These are phyloP conservation scores for Macropis europaea DNA, from an alignment of 2,888 invertebrate genomes.

Conservation along the genomic window DNA sequence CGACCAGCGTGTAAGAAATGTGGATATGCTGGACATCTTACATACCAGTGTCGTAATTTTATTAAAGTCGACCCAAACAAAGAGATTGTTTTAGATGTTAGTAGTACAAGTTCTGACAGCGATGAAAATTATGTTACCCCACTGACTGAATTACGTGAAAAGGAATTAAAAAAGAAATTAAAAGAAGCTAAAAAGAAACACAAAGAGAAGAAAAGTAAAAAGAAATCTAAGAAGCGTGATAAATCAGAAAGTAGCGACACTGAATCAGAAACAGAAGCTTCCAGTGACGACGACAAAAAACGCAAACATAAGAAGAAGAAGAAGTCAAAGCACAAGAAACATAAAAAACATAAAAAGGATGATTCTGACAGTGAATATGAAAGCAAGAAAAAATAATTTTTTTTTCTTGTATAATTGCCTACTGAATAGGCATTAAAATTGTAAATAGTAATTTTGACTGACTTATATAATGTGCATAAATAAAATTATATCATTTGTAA, in stretches of 20 bases:
- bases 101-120: conserved; percentile 95
- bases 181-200: conserved; percentile 84
- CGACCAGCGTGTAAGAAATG: conserved; percentile 96
- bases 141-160: conserved; percentile 88
- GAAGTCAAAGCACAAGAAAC: conserved; percentile 76
- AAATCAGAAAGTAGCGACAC: conserved; percentile 70
- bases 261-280: conserved; percentile 68
- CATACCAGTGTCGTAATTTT: conserved; percentile 97
- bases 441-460: conserved; percentile 10
- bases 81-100: conserved; percentile 95
- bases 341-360: conserved; percentile 75
- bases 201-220: conserved; percentile 81
- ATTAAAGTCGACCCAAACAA: conserved; percentile 96
- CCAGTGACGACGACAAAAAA: conserved; percentile 51
- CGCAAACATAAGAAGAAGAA: conserved; percentile 75
- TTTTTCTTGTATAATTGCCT: background rate
- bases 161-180: conserved; percentile 87
- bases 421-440: background rate
- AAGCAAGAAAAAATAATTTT: conserved; percentile 25
- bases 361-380: conserved; percentile 58
- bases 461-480: background rate
- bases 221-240: conserved; percentile 77
- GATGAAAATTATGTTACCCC: conserved; percentile 92
- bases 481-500: conserved; percentile 5
- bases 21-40: conserved; percentile 97